Conservation (phyloP, 1,140 invertebrate genomes). For the Drosophila ananassae region DNA sequence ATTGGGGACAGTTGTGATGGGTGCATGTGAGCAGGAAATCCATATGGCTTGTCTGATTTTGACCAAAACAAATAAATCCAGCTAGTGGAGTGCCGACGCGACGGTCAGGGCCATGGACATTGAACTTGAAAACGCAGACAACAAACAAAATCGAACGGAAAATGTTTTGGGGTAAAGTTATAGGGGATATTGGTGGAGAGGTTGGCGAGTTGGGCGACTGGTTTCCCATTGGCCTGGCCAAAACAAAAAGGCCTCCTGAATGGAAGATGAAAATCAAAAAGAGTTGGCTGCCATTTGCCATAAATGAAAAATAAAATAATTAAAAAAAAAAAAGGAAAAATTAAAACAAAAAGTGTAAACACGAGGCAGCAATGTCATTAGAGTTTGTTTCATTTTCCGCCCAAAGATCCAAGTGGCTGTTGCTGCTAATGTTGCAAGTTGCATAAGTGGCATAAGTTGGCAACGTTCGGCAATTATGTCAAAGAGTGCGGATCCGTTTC, state of each 20-base stretch:
- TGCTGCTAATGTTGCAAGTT: slow-evolving; percentile 23
- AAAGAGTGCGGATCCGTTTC: slow-evolving; percentile 34
- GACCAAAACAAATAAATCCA: slow-evolving; percentile 25
- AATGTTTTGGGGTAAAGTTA: slow-evolving; percentile 12
- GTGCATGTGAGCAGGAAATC: slow-evolving; percentile 27
- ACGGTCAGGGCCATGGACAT: slow-evolving; percentile 64
- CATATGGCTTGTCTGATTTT: slow-evolving; percentile 12
- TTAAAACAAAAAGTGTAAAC: not conserved
- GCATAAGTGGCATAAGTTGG: slow-evolving; percentile 10
- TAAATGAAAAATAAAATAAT: slow-evolving; percentile 1
- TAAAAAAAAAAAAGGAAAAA: slow-evolving; percentile 17
- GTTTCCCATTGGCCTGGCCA: slow-evolving; percentile 22
- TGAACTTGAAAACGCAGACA: slow-evolving; percentile 57
- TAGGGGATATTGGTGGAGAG: not conserved
- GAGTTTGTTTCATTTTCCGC: slow-evolving; percentile 21
- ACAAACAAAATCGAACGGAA: not conserved
- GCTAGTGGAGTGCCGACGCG: not conserved
- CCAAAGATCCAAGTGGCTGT: slow-evolving; percentile 6
- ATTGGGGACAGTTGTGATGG: slow-evolving; percentile 4
- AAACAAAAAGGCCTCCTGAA: not conserved
- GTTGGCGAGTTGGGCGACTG: slow-evolving; percentile 19
- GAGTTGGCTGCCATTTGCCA: slow-evolving; percentile 3
- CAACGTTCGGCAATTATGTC: slow-evolving; percentile 38
- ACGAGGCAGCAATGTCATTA: slow-evolving; percentile 28
- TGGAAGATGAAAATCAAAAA: slow-evolving; percentile 5